Base-by-base conservation (phyloP, 2,797 vertebrate species). In the Phrynocephalus vlangalii region DNA sequence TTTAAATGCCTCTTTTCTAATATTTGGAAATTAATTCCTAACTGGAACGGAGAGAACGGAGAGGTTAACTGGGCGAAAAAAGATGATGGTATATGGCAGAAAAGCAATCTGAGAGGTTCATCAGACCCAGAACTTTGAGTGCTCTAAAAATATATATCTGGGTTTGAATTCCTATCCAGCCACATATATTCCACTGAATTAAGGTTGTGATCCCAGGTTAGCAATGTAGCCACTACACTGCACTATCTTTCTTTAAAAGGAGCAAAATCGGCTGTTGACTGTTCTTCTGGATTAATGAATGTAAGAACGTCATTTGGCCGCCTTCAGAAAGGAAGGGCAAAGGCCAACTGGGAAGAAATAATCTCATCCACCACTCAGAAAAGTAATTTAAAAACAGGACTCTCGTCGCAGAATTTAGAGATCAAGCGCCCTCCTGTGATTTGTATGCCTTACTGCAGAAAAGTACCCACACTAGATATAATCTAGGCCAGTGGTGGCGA, bases 341-440 rank as follows among this genome's bases (percentile, higher is more conserved):
- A 5, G 3, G 18, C 7, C 2, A 11, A 11, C 26, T 26, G 16
- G 7, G 11, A 18, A 7, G 48, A 60, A 50, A 79, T 1, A 1
- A 30, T 13, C 20, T 9, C 76, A 13, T 44, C 50, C 15, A 16
- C 52, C 10, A 56, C 26, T 26, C 77, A 48, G 2, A 72, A 63
- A 33, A 2, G 3, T 3, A 10, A n/a, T 18, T 20, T 66, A 79
- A 26, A 77, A 79, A 60, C 13, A 48, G 18, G 50, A 15, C 26
- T 11, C 20, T 26, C 16, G 1, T 26, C 26, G 44, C 52, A 24
- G 66, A 87, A 84, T 81, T 30, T 90, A 63, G 70, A 20, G 15
- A 26, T 84, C 22, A 63, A 84, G 60, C 10, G 30, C 77, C 89
- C 82, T 87, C 89, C 87, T 33, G 77, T 71, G 89, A 3, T 0